Conservation (phyloP, 2,888 invertebrate species). For the Bellardia pandia region DNA sequence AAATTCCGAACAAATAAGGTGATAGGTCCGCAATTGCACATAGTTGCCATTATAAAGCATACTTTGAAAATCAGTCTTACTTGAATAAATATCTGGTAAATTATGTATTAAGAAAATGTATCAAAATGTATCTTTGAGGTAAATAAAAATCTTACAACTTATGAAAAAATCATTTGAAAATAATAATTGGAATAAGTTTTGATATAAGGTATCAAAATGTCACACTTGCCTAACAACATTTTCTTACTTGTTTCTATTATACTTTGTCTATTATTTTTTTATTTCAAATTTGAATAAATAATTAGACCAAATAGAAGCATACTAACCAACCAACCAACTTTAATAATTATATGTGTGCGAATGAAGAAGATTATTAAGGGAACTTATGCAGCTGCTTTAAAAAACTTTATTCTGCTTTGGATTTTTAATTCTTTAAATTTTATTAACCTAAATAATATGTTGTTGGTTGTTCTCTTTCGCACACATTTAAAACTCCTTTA, state of each 20-base stretch:
- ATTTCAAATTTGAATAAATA: constrained; percentile 54
- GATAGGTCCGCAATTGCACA: no score
- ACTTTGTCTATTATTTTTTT: constrained; percentile 6
- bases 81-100: no score
- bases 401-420: not conserved
- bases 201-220: not conserved
- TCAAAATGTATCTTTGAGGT: no score
- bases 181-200: not conserved
- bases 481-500: constrained; percentile 9
- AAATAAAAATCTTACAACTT: no score
- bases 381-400: constrained; percentile 63
- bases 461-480: not conserved
- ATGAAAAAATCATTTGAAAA: no score
- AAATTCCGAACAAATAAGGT: no score
- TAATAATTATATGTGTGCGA: not conserved
- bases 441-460: constrained; percentile 44
- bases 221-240: no score
- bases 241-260: not conserved
- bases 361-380: constrained; percentile 36
- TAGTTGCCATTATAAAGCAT: no score
- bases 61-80: no score
- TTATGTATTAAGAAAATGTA: no score
- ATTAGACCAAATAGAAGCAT: constrained; percentile 39
- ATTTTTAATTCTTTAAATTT: constrained; percentile 15
- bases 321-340: constrained; percentile 15